A percentile compares a stretch with the other conserved stretches of the same genome.
These are phyloP conservation scores for Apodemus sylvaticus DNA, from an alignment of 2,113 vertebrate species.

Conservation along the genomic window DNA sequence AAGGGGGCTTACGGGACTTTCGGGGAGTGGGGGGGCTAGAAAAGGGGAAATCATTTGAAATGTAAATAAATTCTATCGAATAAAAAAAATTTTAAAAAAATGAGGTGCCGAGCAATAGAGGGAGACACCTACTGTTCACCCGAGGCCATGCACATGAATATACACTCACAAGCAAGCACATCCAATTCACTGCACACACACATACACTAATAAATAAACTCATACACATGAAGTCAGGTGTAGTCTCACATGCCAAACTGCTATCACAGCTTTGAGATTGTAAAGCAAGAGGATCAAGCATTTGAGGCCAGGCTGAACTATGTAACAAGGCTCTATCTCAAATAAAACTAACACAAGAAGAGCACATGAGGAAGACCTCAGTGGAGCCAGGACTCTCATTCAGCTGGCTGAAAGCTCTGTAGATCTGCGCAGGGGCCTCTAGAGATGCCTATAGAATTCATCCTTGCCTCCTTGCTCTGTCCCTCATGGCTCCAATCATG, in stretches of 20 bases:
- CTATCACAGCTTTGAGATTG: not conserved
- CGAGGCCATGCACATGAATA: not conserved
- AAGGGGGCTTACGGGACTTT: no score
- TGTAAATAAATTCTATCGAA: no score
- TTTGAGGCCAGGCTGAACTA: not conserved
- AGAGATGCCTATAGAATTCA: not conserved
- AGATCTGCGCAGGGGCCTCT: not conserved
- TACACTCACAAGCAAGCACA: no score
- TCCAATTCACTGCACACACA: not conserved
- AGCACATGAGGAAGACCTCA: not conserved
- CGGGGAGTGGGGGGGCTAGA: no score
- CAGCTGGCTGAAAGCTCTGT: not conserved
- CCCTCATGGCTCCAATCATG: not conserved
- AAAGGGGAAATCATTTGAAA: no score
- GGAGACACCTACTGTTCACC: not conserved
- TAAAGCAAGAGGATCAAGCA: not conserved
- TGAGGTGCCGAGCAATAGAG: not conserved
- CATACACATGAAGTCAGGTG: not conserved
- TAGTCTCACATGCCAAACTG: not conserved
- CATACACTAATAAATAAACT: not conserved
- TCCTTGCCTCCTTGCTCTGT: not conserved
- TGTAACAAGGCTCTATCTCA: no score
- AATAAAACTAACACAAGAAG: no score
- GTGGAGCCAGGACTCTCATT: not conserved
- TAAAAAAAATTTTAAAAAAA: no score